Evolutionary conservation across 1,140 invertebrate species (phyloP).

Genomic region (Drosophila ambigua): DNA sequence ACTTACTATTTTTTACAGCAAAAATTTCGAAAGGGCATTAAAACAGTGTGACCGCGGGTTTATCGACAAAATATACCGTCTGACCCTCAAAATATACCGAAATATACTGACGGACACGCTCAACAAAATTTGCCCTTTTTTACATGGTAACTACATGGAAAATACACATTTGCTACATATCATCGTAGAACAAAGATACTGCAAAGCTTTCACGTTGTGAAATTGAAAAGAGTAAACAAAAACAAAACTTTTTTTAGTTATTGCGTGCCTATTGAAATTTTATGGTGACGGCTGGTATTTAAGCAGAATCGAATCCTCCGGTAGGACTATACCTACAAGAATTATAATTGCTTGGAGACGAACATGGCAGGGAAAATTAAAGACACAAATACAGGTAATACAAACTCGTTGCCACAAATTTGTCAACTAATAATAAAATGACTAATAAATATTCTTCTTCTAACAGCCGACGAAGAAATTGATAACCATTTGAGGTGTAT

Average conservation of each 20-base stretch:
- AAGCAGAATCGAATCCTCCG: conserved; percentile 1
- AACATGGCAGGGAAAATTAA: conserved; percentile 15
- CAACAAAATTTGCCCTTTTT: no score
- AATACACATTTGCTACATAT: no score
- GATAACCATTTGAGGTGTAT: conserved; percentile 39
- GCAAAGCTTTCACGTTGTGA: no score
- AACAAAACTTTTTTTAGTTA: neutral
- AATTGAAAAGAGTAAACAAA: conserved; percentile 25
- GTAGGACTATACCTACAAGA: neutral
- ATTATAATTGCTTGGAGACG: neutral
- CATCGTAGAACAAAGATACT: no score
- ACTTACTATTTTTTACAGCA: conserved; percentile 58
- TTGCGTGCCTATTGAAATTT: conserved; percentile 25
- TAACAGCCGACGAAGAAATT: conserved; percentile 33
- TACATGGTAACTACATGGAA: no score
- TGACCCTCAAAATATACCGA: neutral
- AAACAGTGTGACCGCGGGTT: conserved; percentile 33
- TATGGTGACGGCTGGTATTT: conserved; percentile 2
- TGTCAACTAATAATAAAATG: neutral
- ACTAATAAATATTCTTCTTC: conserved; percentile 5
- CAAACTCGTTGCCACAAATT: no score
- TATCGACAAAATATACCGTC: neutral
- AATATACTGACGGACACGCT: no score
- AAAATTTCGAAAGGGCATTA: conserved; percentile 42
- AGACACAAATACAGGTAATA: conserved; percentile 1